These are phyloP conservation scores for Crenichthys baileyi DNA, from an alignment of 2,797 vertebrate species.

Conservation along the genomic window DNA sequence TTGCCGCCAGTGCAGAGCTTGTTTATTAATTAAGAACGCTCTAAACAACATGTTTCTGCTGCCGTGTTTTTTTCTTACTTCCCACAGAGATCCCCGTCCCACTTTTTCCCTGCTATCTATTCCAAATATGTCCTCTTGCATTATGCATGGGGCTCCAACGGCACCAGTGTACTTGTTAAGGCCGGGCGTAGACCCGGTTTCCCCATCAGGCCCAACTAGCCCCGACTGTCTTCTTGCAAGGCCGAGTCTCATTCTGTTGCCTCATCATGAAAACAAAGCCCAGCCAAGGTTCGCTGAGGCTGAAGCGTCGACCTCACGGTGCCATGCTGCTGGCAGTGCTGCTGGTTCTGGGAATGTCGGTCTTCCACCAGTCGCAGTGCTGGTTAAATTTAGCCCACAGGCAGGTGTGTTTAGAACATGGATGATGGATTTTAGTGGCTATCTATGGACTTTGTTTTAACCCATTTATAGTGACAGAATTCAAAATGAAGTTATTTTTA, in stretches of 20 bases:
- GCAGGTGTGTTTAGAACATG: constrained; percentile 38
- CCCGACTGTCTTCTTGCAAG: constrained; percentile 36
- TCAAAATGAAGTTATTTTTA: neutral
- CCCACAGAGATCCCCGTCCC: constrained; percentile 25
- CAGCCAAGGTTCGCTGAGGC: constrained; percentile 18
- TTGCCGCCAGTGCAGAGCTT: neutral
- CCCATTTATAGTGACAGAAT: neutral
- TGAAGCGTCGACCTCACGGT: constrained; percentile 35
- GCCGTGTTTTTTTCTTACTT: constrained; percentile 36
- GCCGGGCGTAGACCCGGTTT: constrained; percentile 61
- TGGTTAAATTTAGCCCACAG: constrained; percentile 45
- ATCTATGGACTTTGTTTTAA: too few relatives aligned
- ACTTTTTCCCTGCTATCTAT: constrained; percentile 42
- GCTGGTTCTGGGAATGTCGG: constrained; percentile 23
- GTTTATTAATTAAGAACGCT: neutral
- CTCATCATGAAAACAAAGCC: constrained; percentile 38
- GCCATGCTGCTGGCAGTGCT: constrained; percentile 4
- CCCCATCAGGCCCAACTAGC: constrained; percentile 63
- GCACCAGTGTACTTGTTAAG: constrained; percentile 70
- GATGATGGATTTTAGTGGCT: neutral
- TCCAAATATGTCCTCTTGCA: constrained; percentile 64
- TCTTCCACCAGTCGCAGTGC: constrained; percentile 10
- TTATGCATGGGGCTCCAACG: constrained; percentile 69
- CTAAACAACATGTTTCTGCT: constrained; percentile 8
- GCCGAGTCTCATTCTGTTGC: constrained; percentile 45